Conservation (phyloP, 2,888 invertebrate species). For the Lithophane leautieri region DNA sequence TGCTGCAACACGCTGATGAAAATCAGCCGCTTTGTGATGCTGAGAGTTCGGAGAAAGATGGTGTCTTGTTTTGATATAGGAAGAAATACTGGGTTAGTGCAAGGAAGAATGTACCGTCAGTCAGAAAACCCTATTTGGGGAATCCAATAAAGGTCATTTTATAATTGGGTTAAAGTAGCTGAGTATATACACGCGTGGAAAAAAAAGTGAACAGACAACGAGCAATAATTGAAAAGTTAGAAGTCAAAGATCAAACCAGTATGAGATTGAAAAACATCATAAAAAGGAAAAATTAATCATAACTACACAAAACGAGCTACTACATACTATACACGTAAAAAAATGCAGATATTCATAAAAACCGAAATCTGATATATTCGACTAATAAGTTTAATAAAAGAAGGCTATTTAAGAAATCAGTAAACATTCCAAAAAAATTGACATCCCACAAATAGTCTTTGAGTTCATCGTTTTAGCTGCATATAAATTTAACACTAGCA, state of each 20-base stretch:
- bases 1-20: constrained; percentile 54
- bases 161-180: background rate
- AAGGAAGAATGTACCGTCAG: background rate
- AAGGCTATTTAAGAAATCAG: constrained; percentile 32
- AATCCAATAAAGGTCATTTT: background rate
- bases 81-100: background rate
- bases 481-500: constrained; percentile 59
- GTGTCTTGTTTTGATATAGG: background rate
- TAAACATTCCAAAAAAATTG: constrained; percentile 50
- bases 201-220: background rate
- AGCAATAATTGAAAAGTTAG: background rate
- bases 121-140: background rate
- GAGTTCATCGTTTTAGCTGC: constrained; percentile 52
- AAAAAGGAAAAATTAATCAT: constrained; percentile 22
- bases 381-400: constrained; percentile 45
- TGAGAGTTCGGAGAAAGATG: constrained; percentile 38
- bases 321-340: background rate
- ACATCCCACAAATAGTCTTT: constrained; percentile 38
- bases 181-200: too few relatives aligned
- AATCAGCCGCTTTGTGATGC: constrained; percentile 56
- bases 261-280: constrained; percentile 6
- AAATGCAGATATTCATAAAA: constrained; percentile 31
- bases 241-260: constrained; percentile 8
- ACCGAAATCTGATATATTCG: constrained; percentile 38
- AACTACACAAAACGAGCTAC: constrained; percentile 22